A percentile compares a stretch with the other conserved stretches of the same genome.
These are phyloP conservation scores for Epinotia demarniana DNA, from an alignment of 2,888 invertebrate species.

Conservation along the genomic window DNA sequence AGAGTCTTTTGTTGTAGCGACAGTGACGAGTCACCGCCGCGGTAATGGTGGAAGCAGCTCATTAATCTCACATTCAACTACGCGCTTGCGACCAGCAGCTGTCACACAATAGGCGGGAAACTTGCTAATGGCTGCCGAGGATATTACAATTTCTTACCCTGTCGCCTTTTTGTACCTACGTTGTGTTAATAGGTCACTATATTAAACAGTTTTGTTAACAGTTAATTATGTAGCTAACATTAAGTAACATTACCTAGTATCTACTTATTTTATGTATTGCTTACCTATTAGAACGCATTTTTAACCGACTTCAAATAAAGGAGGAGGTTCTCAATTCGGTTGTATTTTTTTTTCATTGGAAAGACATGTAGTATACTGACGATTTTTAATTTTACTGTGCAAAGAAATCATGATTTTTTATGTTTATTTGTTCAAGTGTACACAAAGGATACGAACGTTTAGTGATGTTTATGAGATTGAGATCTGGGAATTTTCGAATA, in stretches of 20 bases:
- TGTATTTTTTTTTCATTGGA: no score
- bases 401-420: background rate
- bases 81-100: conserved; percentile 55
- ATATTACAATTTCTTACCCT: conserved; percentile 74
- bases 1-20: conserved; percentile 64
- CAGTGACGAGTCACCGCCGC: conserved; percentile 67
- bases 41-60: conserved; percentile 65
- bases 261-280: background rate
- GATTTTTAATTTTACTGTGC: conserved; percentile 37
- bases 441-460: no score
- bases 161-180: conserved; percentile 48
- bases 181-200: background rate
- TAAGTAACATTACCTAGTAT: conserved; percentile 52
- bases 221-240: conserved; percentile 52
- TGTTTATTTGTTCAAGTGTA: no score
- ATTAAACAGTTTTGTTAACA: no score
- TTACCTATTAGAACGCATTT: conserved; percentile 43
- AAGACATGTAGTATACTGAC: background rate
- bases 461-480: background rate
- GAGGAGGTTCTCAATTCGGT: no score
- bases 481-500: background rate
- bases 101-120: conserved; percentile 68
- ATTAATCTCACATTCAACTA: conserved; percentile 81
- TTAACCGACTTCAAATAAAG: no score
- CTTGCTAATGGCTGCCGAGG: conserved; percentile 72